A percentile compares a stretch with the other conserved stretches of the same genome.
These are phyloP conservation scores for Caenorhabditis sulstoni DNA, from an alignment of 2,888 invertebrate genomes.

Conservation along the genomic window DNA sequence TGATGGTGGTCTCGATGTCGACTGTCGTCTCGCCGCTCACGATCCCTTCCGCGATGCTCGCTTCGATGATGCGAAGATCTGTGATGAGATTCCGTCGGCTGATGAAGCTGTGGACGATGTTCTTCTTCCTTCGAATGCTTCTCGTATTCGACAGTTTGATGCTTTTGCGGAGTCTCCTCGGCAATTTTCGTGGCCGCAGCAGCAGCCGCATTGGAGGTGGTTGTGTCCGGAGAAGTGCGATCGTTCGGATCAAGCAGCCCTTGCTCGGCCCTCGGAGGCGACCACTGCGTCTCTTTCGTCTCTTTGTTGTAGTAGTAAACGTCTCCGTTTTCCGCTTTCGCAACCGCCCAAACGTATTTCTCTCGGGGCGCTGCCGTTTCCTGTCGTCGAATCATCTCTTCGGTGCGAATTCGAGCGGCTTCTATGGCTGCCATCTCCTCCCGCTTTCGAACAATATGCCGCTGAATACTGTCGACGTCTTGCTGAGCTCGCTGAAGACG, in stretches of 20 bases:
- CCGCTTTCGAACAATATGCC: background rate
- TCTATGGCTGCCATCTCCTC: slow-evolving; percentile 1
- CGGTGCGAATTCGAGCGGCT: slow-evolving; percentile 7
- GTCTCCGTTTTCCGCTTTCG: slow-evolving; percentile 88
- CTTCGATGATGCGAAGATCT: background rate
- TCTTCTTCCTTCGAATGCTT: background rate
- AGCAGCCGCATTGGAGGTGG: background rate
- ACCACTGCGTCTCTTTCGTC: slow-evolving; percentile 61
- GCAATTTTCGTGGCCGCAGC: background rate
- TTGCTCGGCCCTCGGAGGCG: slow-evolving; percentile 43
- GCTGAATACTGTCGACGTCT: slow-evolving; percentile 1
- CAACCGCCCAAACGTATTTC: slow-evolving; percentile 91
- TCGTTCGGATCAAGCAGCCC: slow-evolving; percentile 46
- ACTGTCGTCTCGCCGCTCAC: slow-evolving; percentile 15
- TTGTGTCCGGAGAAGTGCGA: slow-evolving; percentile 42
- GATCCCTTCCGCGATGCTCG: slow-evolving; percentile 13
- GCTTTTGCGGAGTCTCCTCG: background rate
- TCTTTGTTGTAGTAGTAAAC: slow-evolving; percentile 88
- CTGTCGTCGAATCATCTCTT: slow-evolving; percentile 11
- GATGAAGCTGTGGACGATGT: background rate
- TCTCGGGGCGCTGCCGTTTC: slow-evolving; percentile 82
- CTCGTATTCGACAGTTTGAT: background rate
- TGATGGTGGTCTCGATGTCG: slow-evolving; percentile 5
- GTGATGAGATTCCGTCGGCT: background rate
- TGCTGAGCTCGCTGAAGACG: background rate